Conservation (phyloP, 2,113 vertebrate species). For the Dipodomys stephensi region DNA sequence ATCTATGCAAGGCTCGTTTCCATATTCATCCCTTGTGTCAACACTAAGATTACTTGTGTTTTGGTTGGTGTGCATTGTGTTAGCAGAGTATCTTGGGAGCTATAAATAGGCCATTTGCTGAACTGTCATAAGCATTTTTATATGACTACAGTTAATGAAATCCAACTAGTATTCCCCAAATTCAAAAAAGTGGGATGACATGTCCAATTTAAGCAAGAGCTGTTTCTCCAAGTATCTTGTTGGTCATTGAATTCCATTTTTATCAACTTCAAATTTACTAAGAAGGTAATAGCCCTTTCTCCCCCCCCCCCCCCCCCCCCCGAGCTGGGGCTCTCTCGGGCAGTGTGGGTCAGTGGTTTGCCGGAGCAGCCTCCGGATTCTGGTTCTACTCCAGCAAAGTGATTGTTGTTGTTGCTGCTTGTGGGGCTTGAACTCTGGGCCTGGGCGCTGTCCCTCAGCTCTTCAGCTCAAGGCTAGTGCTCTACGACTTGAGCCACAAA, state of each 20-base stretch:
- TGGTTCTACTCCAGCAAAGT: not conserved
- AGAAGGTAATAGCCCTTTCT: too few species aligned
- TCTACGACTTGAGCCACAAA: too few species aligned
- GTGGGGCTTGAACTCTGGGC: too few species aligned
- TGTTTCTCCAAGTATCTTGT: constrained; percentile 56
- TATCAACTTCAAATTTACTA: constrained; percentile 39
- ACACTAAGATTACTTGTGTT: constrained; percentile 20
- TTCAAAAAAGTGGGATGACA: constrained; percentile 48
- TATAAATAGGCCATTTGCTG: constrained; percentile 46
- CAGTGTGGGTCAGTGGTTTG: too few species aligned
- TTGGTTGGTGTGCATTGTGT: constrained; percentile 50
- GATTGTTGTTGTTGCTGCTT: not conserved
- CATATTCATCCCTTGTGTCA: not conserved
- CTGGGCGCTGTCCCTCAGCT: too few species aligned
- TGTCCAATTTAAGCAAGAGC: constrained; percentile 76
- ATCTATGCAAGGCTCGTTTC: not conserved
- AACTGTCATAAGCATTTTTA: constrained; percentile 71
- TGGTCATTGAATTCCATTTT: constrained; percentile 62
- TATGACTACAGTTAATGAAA: constrained; percentile 67
- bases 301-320: too few species aligned
- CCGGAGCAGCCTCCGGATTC: too few species aligned
- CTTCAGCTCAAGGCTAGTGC: too few species aligned
- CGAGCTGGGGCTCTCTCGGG: too few species aligned
- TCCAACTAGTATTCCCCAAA: constrained; percentile 68
- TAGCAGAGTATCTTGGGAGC: constrained; percentile 50